phyloP scores from a whole-genome alignment of 2,888 invertebrate genomes.

The Lathronympha strigana region DNA sequence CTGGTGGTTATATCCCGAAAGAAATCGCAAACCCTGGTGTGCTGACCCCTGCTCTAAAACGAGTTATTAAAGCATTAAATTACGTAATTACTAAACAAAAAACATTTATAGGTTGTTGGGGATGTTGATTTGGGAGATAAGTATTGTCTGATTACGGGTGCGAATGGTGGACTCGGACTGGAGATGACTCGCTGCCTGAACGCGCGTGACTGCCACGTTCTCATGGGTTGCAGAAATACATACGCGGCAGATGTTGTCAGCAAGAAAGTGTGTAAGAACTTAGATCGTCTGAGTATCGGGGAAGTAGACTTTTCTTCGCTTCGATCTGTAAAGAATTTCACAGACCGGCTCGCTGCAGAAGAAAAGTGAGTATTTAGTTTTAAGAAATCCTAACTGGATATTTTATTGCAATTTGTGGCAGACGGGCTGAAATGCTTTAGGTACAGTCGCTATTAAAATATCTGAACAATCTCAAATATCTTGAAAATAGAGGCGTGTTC shows the following conservation, averaged over 20 bases:
- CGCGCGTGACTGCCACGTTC: slow-evolving; percentile 91
- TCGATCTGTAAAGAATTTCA: slow-evolving; percentile 66
- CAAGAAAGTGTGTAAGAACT: slow-evolving; percentile 55
- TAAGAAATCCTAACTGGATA: background rate
- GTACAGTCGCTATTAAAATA: no score
- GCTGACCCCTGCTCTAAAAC: no score
- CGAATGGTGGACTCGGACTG: slow-evolving; percentile 96
- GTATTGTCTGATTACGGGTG: slow-evolving; percentile 95
- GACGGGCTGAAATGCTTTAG: no score
- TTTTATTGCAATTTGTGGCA: background rate
- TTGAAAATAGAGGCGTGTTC: no score
- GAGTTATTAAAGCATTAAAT: no score
- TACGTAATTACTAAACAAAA: no score
- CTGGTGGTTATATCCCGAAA: no score
- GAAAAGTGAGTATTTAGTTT: slow-evolving; percentile 55
- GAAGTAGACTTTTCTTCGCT: slow-evolving; percentile 71
- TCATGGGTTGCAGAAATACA: slow-evolving; percentile 92
- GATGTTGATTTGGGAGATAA: slow-evolving; percentile 92
- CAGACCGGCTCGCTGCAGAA: slow-evolving; percentile 57
- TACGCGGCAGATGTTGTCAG: slow-evolving; percentile 82
- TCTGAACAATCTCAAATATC: no score
- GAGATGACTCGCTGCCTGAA: slow-evolving; percentile 94
- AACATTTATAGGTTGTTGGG: slow-evolving; percentile 85
- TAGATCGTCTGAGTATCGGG: slow-evolving; percentile 56
- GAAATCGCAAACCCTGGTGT: no score